Percentiles rank a stretch among this genome's conserved stretches.
Evolutionary conservation across 2,888 invertebrate species (phyloP).

Genomic region (Myathropa florea): DNA sequence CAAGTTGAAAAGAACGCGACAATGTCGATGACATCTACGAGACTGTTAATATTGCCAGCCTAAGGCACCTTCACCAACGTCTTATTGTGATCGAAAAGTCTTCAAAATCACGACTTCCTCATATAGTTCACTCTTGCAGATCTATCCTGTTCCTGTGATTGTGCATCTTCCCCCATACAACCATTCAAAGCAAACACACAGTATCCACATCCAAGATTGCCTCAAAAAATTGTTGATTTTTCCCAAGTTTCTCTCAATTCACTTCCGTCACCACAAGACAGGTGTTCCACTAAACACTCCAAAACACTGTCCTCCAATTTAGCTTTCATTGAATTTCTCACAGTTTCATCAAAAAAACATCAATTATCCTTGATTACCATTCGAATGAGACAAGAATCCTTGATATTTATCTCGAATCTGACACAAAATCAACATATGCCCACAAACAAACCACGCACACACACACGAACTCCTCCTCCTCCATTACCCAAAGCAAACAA

Average conservation of each 20-base stretch:
- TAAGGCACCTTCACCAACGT: no score
- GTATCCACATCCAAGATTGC: no score
- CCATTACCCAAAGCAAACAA: conserved; percentile 43
- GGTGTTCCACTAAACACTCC: conserved; percentile 9
- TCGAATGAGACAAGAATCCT: conserved; percentile 33
- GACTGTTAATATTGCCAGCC: no score
- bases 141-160: no score
- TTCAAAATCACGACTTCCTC: no score
- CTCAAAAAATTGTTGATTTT: conserved; percentile 33
- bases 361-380: conserved; percentile 41
- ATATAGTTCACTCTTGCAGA: no score
- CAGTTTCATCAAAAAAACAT: neutral
- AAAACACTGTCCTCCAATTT: neutral
- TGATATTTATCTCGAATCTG: conserved; percentile 41
- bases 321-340: conserved; percentile 3
- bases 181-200: neutral
- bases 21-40: no score
- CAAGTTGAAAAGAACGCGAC: no score
- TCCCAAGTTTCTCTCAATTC: conserved; percentile 10
- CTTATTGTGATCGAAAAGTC: no score
- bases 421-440: conserved; percentile 50
- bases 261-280: conserved; percentile 11
- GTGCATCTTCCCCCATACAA: neutral
- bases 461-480: neutral
- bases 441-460: neutral